Evolutionary conservation across 2,888 invertebrate species (phyloP), one percentile per base, ranked within the genome.

Genomic region (Dryobotodes eremita): DNA sequence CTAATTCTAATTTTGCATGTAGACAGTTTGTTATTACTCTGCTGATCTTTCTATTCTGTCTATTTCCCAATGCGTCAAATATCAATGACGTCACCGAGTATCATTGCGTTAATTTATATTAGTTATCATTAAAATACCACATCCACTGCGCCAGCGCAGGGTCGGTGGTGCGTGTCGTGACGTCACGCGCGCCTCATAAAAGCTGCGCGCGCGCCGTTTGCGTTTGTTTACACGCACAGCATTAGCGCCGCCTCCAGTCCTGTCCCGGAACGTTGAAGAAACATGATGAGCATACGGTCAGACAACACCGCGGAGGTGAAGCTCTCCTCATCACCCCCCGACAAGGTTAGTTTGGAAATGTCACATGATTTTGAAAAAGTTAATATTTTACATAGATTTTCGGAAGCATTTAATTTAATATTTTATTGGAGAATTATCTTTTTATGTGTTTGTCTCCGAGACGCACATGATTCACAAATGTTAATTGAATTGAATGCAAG

Each of bases 191-290:
- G 72, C 61, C 87, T 78, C 90, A 89, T 94, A 94, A 88, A 94
- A 90, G 89, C 88, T 85, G 90, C 86, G 89, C 87, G 77, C 87
- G 86, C 91, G 88, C 82, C 82, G 96, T 95, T 90, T 97, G 91
- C 84, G 91, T 91, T 91, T 94, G 93, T 91, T 94, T 93, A 90
- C 86, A 82, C 83, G 70, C 65, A 66, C 71, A 76, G 77, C 77
- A 74, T 79, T 76, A 76, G 80, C 72, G 75, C 59, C 64, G 82
- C 53, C 48, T 66, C 75, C 61, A 86, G 85, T 87, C 82, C 79
- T 71, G 79, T 59, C 79, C 59, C 64, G 31, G 23, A 64, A 66
- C 31, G 55, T 64, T 31, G 76, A 76, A 62, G 59, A 82, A 73
- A 70, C 59, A 87, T 85, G 86, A 94, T 94, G 91, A 89, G 91